phyloP scores from a whole-genome alignment of 2,888 invertebrate genomes.

The Eustalomyia histrio region DNA sequence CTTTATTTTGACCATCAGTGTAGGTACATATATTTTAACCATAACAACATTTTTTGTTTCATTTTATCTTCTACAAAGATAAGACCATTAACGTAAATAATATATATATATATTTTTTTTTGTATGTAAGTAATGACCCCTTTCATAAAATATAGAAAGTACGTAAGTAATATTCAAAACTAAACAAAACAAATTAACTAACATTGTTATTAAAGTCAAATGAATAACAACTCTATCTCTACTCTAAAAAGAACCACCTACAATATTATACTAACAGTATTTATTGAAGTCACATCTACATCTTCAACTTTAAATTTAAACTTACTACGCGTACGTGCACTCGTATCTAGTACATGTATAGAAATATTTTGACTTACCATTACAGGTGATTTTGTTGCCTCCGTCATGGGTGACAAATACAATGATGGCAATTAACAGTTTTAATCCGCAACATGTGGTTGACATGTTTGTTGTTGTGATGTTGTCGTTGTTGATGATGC shows the following conservation, averaged over 20 bases:
- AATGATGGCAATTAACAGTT: conserved; percentile 66
- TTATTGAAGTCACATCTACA: background rate
- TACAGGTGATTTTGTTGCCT: conserved; percentile 66
- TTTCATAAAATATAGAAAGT: conserved; percentile 32
- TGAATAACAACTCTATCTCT: conserved; percentile 19
- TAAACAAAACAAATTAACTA: conserved; percentile 31
- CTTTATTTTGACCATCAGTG: no score
- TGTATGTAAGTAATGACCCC: conserved; percentile 38
- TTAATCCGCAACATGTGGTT: conserved; percentile 67
- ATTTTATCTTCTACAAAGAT: conserved; percentile 7
- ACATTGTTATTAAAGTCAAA: conserved; percentile 15
- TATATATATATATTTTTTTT: background rate
- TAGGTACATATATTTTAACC: no score
- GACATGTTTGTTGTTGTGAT: conserved; percentile 51
- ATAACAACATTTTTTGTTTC: background rate
- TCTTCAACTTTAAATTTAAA: no score
- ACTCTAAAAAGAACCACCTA: conserved; percentile 28
- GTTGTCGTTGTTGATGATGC: conserved; percentile 41
- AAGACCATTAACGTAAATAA: background rate
- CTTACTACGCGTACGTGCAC: no score
- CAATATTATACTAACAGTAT: conserved; percentile 7
- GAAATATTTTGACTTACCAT: conserved; percentile 67
- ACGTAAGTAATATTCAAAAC: background rate
- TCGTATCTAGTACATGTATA: background rate
- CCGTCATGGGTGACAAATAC: conserved; percentile 63